These are phyloP conservation scores for Hyposoter didymator DNA, from an alignment of 2,888 invertebrate species.

Conservation along the genomic window DNA sequence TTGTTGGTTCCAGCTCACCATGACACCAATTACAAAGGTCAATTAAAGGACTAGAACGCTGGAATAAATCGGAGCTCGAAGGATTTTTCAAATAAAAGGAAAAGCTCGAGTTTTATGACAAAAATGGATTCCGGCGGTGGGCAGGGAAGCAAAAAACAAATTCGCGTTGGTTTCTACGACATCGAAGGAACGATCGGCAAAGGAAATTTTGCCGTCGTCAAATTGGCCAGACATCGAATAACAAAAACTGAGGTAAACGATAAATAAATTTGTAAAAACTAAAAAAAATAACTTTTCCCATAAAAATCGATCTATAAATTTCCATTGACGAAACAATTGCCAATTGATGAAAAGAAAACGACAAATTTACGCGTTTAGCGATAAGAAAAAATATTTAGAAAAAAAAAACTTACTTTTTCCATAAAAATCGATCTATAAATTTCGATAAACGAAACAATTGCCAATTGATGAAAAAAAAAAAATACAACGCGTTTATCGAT, in stretches of 20 bases:
- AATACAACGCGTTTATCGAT: too few species aligned
- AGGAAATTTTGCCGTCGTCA: slow-evolving; percentile 99
- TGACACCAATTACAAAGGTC: slow-evolving; percentile 53
- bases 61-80: neutral
- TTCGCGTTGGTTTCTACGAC: slow-evolving; percentile 98
- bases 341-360: neutral
- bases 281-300: neutral
- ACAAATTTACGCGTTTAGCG: too few species aligned
- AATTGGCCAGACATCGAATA: slow-evolving; percentile 98
- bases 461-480: neutral
- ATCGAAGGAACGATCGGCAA: slow-evolving; percentile 99
- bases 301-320: neutral
- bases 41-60: slow-evolving; percentile 35
- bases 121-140: slow-evolving; percentile 79
- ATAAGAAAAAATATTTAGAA: too few species aligned
- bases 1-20: slow-evolving; percentile 51
- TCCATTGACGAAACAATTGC: neutral
- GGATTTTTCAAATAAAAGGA: slow-evolving; percentile 16
- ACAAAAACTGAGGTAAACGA: slow-evolving; percentile 98
- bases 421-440: neutral
- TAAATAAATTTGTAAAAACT: too few species aligned
- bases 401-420: neutral
- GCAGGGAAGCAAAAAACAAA: slow-evolving; percentile 85
- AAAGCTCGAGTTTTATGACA: slow-evolving; percentile 57
- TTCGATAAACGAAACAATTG: neutral